Evolutionary conservation across 2,797 vertebrate genomes (phyloP).

Genomic region (Falco concolor): DNA sequence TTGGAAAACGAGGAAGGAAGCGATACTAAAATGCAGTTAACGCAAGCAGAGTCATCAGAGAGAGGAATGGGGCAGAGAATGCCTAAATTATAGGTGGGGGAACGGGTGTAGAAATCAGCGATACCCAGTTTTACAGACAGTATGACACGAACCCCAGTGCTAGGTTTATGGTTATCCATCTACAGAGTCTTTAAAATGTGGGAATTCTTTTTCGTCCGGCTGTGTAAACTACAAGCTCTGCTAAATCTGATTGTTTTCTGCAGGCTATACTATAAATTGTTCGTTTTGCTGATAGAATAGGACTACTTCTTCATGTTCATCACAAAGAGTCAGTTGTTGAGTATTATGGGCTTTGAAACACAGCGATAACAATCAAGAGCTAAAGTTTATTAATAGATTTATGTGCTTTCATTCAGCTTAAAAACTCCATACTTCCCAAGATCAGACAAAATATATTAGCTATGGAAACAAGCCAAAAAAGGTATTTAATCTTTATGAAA

Average conservation of each 20-base stretch:
- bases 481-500: conserved; percentile 21
- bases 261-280: background rate
- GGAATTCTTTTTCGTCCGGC: background rate
- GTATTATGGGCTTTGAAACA: conserved; percentile 19
- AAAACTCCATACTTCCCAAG: conserved; percentile 2
- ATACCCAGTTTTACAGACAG: background rate
- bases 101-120: background rate
- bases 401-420: conserved; percentile 23
- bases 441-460: conserved; percentile 54
- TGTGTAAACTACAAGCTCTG: background rate
- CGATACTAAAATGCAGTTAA: background rate
- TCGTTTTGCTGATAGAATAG: background rate
- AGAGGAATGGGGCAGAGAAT: background rate
- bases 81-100: background rate
- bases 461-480: conserved; percentile 2
- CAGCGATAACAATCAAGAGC: conserved; percentile 2
- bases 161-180: background rate
- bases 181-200: background rate
- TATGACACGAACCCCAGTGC: rapidly evolving
- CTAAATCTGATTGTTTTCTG: background rate
- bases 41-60: background rate
- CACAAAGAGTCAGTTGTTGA: conserved; percentile 3
- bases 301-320: background rate
- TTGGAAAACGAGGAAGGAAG: background rate
- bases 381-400: conserved; percentile 23